Evolutionary conservation across 2,888 invertebrate genomes (phyloP), one percentile per base, ranked within the genome.

Genomic region (Yponomeuta malinellus): DNA sequence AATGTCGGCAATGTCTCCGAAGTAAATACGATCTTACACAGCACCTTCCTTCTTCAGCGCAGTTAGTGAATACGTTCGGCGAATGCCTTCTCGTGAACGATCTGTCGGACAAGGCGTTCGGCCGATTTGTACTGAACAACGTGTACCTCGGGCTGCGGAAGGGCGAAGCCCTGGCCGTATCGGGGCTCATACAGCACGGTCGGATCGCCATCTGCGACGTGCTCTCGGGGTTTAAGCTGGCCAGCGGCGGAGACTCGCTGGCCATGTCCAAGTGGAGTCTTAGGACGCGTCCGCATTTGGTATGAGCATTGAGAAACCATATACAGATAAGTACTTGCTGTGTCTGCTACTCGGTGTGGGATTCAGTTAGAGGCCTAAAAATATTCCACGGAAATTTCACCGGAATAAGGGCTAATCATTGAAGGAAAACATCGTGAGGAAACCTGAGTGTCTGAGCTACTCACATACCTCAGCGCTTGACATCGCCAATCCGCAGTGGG

Each of bases 141-240:
- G 72, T 89, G 2, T 80, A 79, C 73, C 74, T 90, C 1, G 88
- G 89, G 0, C n/a, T 90, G 10, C 81, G 79, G 0, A 84, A 80
- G 70, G 90, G 90, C 0, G 83, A 88, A 69, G 84, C 81, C 0
- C n/a, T 88, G 15, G 88, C 87, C 0, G 65, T 90, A 9, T 80
- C 87, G 0, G 89, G 90, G 0, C 74, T 86, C n/a, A 78, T 78
- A 73, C 75, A 76, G 1, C 86, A 87, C 71, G 90, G 87, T 0
- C 79, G 89, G 12, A 37, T 76, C 43, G 72, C 76, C 2, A 75
- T 90, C 10, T 83, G 85, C 70, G 79, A 89, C 66, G 72, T 86
- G 10, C 72, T 91, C 48, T 81, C 87, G 0, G 90, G 90, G 37
- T 84, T 81, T 71, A 77, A 69, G 48, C 63, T 78, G n/a, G 82